Percentiles rank a stretch among this genome's conserved stretches.
These are phyloP conservation scores for Boulengeromyrus knoepffleri DNA, from an alignment of 2,113 vertebrate species.

Conservation along the genomic window DNA sequence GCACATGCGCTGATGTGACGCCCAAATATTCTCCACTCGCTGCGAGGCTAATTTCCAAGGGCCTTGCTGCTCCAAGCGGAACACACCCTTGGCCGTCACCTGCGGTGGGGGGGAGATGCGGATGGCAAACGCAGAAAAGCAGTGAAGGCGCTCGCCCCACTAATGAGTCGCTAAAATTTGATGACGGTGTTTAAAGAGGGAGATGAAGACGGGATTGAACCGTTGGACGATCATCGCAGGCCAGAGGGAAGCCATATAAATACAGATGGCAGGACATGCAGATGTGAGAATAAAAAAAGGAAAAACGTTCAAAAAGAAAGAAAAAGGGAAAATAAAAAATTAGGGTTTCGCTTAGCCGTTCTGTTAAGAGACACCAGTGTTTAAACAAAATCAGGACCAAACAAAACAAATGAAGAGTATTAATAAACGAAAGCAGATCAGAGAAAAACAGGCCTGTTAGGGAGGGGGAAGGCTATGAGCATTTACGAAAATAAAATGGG, in stretches of 20 bases:
- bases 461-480: not conserved
- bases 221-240: no score
- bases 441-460: not conserved
- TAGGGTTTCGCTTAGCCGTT: not conserved
- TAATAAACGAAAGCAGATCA: not conserved
- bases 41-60: not conserved
- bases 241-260: not conserved
- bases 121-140: not conserved
- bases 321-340: not conserved
- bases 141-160: not conserved
- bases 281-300: not conserved
- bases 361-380: not conserved
- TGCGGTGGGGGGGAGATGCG: not conserved
- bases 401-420: not conserved
- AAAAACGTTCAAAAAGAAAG: not conserved
- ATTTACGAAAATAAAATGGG: not conserved
- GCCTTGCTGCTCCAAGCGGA: not conserved
- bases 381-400: not conserved
- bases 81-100: not conserved
- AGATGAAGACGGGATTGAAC: not conserved
- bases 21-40: not conserved
- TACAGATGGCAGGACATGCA: not conserved
- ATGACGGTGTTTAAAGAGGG: not conserved
- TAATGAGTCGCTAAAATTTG: not conserved
- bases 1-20: not conserved